Percentiles rank a stretch among this genome's conserved stretches.
These are phyloP conservation scores for Gallinago stenura DNA, from an alignment of 2,797 vertebrate species.

Conservation along the genomic window DNA sequence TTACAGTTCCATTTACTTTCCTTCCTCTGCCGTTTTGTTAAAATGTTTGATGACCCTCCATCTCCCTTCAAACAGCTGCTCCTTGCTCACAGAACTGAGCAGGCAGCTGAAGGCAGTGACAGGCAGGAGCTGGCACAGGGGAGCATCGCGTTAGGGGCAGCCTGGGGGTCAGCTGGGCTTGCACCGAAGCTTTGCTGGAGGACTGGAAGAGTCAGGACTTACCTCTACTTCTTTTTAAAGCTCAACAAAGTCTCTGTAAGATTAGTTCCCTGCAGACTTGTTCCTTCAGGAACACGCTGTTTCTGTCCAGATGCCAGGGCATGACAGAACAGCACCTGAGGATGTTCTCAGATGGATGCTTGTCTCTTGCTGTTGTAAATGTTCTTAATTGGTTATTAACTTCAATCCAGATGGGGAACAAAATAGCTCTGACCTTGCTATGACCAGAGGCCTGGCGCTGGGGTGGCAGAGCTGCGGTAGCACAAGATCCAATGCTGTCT, in stretches of 20 bases:
- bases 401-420: background rate
- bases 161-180: background rate
- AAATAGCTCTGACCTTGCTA: background rate
- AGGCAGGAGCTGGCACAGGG: background rate
- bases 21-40: background rate
- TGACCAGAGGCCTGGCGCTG: background rate
- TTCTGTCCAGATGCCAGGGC: background rate
- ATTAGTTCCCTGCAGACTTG: background rate
- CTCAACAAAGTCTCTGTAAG: background rate
- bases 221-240: background rate
- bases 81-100: background rate
- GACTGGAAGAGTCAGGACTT: background rate
- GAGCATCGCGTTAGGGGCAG: background rate
- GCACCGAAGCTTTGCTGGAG: background rate
- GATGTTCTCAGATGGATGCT: background rate
- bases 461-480: background rate
- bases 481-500: rapidly evolving
- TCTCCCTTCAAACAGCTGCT: background rate
- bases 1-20: background rate
- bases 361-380: background rate
- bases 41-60: background rate
- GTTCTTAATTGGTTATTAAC: background rate
- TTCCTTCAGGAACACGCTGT: background rate
- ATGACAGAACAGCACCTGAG: background rate
- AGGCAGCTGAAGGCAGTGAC: background rate